Evolutionary conservation across 2,113 vertebrate genomes (phyloP).

Genomic region (Petroica traversi): DNA sequence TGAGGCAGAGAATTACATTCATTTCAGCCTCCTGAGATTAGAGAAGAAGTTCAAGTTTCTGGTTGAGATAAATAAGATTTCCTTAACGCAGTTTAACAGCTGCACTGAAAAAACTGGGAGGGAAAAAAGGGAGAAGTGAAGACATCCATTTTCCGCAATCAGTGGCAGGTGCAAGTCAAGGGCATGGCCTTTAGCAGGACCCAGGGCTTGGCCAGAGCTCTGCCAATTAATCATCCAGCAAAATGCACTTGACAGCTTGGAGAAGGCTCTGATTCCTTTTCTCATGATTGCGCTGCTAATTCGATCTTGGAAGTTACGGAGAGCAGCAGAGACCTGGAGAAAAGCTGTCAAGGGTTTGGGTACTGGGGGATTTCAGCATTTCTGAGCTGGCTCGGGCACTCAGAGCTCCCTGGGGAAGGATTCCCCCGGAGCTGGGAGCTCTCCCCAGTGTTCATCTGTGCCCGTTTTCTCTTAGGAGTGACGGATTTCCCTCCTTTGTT

Average conservation of each 20-base stretch:
- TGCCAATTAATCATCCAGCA: slow-evolving; percentile 80
- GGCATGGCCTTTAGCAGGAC: slow-evolving; percentile 72
- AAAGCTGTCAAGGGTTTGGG: not conserved
- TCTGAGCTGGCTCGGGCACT: not conserved
- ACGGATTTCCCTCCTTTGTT: not conserved
- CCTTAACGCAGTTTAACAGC: slow-evolving; percentile 66
- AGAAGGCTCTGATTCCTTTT: slow-evolving; percentile 45
- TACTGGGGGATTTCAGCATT: not conserved
- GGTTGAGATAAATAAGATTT: slow-evolving; percentile 40
- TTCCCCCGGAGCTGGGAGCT: fast-evolving
- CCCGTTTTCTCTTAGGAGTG: fast-evolving
- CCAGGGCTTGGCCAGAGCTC: slow-evolving; percentile 63
- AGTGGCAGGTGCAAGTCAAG: slow-evolving; percentile 76
- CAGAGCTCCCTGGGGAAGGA: not conserved
- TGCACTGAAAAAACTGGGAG: slow-evolving; percentile 1
- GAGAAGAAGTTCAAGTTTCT: slow-evolving; percentile 40
- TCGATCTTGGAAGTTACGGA: not conserved
- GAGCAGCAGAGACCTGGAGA: not conserved
- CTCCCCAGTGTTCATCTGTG: not conserved
- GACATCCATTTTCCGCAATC: slow-evolving; percentile 64
- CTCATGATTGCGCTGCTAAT: slow-evolving; percentile 66
- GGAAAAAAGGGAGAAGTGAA: slow-evolving; percentile 2
- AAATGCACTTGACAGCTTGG: slow-evolving; percentile 74
- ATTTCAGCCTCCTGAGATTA: not conserved
- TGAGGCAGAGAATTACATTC: not conserved